Base-by-base conservation (phyloP, 2,888 invertebrate genomes). In the Netelia fuscicornis region DNA sequence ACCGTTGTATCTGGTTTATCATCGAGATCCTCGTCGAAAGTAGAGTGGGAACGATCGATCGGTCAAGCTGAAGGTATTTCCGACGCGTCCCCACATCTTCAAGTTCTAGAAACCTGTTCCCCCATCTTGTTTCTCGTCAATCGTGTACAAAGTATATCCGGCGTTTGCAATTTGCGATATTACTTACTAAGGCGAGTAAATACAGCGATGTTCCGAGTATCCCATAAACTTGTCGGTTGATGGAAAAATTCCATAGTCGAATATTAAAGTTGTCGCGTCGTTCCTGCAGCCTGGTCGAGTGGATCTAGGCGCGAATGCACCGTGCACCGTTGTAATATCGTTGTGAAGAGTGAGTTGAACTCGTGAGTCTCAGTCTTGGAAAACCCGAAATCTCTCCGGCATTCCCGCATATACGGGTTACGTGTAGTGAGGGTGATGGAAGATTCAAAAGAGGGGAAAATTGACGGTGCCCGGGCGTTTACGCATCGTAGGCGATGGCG, bases 321-420 rank as follows among this genome's bases (percentile, higher is more conserved):
- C 82, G 71, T 75, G 75, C 81, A 79, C 78, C 70, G 56, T 70
- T 65, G 70, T 52, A 71, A 71, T 67, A 71, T 62, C 75, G 64
- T 71, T 58, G 68, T 54, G 65, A 68, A 75, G 44, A 76, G 58
- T 25, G 58, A 58, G 78, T 64, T 48, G 54, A 30, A 13, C 37
- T 42, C 48, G 67, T 67, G 20, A 20, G 20, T 20, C 20, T 20
- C 20, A 17, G 54, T 72, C 64, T 78, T 13, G n/a, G 30, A 11
- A 37, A 2, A 9, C 58, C 3, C 58, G 60, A 52, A 79, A 70
- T 79, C 62, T 70, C 20, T 23, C 48, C 48, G 2, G 11, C 48
- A 48, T 48, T 13, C 48, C 13, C 48, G 48, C 13, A 48, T 48
- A 48, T 48, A 11, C 10, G 11, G 48, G 13, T 2, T 2, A 48